A percentile compares a stretch with the other conserved stretches of the same genome.
These are phyloP conservation scores for Cryptoblepharus egeriae DNA, from an alignment of 2,797 vertebrate species.

Conservation along the genomic window DNA sequence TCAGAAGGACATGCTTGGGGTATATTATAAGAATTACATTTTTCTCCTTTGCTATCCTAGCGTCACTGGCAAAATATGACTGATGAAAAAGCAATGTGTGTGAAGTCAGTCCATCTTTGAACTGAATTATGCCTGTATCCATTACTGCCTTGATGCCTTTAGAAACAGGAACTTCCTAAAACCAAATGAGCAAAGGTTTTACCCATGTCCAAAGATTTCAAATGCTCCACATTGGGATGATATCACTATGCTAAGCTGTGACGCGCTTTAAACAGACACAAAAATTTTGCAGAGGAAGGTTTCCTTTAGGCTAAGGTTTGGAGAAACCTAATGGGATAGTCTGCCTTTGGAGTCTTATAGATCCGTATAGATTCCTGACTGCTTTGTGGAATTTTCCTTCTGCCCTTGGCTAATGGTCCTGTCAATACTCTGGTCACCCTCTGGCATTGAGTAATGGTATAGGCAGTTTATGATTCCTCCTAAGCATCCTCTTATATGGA, in stretches of 20 bases:
- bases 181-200: background rate
- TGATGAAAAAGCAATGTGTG: constrained; percentile 32
- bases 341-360: too few species aligned
- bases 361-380: too few species aligned
- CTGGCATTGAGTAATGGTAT: too few species aligned
- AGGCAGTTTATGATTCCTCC: too few species aligned
- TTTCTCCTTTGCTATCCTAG: constrained; percentile 6
- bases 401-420: too few species aligned
- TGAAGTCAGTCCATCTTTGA: constrained; percentile 34
- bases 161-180: constrained; percentile 6
- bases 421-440: too few species aligned
- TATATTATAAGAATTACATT: constrained; percentile 41
- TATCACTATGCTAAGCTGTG: background rate
- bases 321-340: too few species aligned
- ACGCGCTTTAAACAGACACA: background rate
- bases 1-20: constrained; percentile 28
- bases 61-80: constrained; percentile 38
- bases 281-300: background rate
- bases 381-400: too few species aligned
- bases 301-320: background rate
- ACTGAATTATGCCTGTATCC: constrained; percentile 27
- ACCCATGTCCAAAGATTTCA: constrained; percentile 20
- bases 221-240: background rate
- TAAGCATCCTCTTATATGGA: too few species aligned
- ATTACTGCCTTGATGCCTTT: constrained; percentile 16